Base-by-base conservation (phyloP, 35 echinoderm and acorn worm genomes). In the Apostichopus californicus region DNA sequence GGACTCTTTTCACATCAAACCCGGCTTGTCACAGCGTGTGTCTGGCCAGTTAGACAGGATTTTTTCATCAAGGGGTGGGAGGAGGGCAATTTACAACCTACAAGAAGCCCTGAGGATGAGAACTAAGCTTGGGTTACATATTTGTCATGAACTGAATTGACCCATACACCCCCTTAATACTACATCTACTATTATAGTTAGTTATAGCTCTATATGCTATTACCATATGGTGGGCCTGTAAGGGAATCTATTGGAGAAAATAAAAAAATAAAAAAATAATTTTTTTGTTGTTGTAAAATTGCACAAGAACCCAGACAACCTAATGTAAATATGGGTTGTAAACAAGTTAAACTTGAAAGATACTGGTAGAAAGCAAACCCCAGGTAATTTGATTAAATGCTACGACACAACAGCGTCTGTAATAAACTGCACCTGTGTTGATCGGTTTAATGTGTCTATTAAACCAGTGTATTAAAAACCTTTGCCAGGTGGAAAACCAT, bases 21-120 rank as follows among this genome's bases (percentile, higher is more conserved):
- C 17, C 34, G 34, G 57, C 10, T 85, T 59, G 55, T 46, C 81
- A 85, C 81, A 85, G 81, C 81, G 23, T 85, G 81, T 58, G 81
- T 18, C 55, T 58, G 81, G 81, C 34, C 81, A 85, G 81, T 85
- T 59, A 85, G 81, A 85, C 81, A 85, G 81, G 15, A 20, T 10
- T 85, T 85, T 56, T 85, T 85, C 81, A 57, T 9, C 58, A 54
- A 14, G 23, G 58, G 81, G 81, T 85, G 81, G 81, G 55, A 85
- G 81, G 57, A 84, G 56, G 81, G 81, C 81, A 85, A 25, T 56
- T 85, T 85, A 85, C 81, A 58, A 85, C 81, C 81, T 23, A 85
- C 52, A 85, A 60, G 9, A 85, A 60, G 56, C 81, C 81, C 56
- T 58, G 57, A 55, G 81, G 56, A 60, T 12, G 4, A 60, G 14